Evolutionary conservation across 2,797 vertebrate genomes (phyloP).

Genomic region (Lepilemur ruficaudatus): DNA sequence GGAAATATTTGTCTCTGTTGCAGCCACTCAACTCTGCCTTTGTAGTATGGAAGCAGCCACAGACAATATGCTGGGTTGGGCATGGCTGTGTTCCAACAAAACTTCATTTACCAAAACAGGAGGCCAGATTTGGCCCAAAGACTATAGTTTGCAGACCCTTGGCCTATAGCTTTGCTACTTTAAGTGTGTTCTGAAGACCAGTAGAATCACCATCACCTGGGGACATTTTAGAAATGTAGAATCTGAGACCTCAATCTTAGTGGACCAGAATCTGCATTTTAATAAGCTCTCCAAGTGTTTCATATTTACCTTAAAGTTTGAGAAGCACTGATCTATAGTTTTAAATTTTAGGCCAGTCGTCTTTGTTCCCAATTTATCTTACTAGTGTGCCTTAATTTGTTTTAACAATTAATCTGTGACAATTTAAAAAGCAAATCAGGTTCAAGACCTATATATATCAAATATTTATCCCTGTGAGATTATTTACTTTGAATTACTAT

Average conservation of each 20-base stretch:
- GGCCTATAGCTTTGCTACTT: neutral
- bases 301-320: neutral
- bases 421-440: neutral
- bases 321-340: neutral
- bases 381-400: constrained; percentile 11
- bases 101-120: neutral
- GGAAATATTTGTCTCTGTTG: neutral
- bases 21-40: neutral
- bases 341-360: neutral
- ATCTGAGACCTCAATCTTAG: neutral
- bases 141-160: neutral
- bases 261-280: neutral
- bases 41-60: neutral
- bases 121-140: neutral
- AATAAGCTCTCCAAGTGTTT: neutral
- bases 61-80: neutral
- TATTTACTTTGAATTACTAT: neutral
- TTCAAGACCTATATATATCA: neutral
- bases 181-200: neutral
- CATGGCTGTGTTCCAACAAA: neutral
- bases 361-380: neutral
- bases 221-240: neutral
- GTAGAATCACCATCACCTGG: neutral
- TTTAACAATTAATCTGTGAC: neutral
- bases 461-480: neutral